Evolutionary conservation across 2,888 invertebrate species (phyloP).

Genomic region (Drosophila trichaetosa): DNA sequence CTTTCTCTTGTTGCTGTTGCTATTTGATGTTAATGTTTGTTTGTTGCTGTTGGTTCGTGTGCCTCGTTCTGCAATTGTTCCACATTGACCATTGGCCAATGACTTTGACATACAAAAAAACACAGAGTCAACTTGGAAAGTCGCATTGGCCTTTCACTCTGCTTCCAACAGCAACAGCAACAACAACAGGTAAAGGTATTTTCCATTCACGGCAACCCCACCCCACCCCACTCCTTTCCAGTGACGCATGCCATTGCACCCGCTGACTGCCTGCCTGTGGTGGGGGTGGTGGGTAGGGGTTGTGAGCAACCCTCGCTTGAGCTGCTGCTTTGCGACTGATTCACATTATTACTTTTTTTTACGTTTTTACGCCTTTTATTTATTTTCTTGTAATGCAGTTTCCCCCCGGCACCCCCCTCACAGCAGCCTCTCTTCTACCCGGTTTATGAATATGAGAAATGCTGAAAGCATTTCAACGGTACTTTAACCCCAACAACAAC

Average conservation of each 20-base stretch:
- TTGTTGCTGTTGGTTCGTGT: slow-evolving; percentile 41
- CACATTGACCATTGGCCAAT: slow-evolving; percentile 69
- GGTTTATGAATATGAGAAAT: slow-evolving; percentile 65
- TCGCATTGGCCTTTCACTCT: slow-evolving; percentile 64
- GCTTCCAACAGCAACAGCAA: slow-evolving; percentile 2
- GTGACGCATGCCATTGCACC: slow-evolving; percentile 50
- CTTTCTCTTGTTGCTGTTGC: not conserved
- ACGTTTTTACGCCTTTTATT: slow-evolving; percentile 58
- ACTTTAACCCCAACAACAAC: slow-evolving; percentile 63
- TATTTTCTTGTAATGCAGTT: slow-evolving; percentile 53
- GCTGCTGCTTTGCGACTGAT: slow-evolving; percentile 23
- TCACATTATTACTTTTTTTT: slow-evolving; percentile 20
- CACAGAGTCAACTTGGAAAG: slow-evolving; percentile 35
- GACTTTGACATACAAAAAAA: slow-evolving; percentile 73
- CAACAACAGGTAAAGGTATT: slow-evolving; percentile 32
- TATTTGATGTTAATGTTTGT: not conserved
- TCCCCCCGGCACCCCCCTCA: slow-evolving; percentile 7
- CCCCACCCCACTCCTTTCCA: not conserved
- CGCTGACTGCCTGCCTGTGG: not conserved
- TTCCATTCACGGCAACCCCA: slow-evolving; percentile 16
- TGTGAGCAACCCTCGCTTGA: slow-evolving; percentile 9
- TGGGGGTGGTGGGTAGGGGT: not conserved
- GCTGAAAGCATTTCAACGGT: slow-evolving; percentile 76
- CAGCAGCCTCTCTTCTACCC: not conserved
- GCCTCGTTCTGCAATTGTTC: slow-evolving; percentile 60